These are phyloP conservation scores for Allygus modestus DNA, from an alignment of 2,888 invertebrate genomes.

Conservation along the genomic window DNA sequence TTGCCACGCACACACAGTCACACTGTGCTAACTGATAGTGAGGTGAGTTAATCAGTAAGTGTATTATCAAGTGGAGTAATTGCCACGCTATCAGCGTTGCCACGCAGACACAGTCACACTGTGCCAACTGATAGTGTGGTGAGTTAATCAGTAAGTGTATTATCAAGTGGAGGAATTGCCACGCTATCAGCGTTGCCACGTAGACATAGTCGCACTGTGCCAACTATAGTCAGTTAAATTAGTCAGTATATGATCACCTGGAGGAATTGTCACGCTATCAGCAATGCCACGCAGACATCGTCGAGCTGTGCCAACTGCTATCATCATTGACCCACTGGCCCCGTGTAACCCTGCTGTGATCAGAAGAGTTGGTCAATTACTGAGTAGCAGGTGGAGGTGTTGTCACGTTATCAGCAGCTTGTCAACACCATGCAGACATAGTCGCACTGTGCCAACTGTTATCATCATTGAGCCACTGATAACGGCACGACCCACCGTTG, in stretches of 20 bases:
- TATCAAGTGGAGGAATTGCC: neutral
- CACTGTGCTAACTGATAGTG: too few species aligned
- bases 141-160: neutral
- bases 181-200: neutral
- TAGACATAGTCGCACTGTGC: neutral
- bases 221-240: neutral
- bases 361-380: too few species aligned
- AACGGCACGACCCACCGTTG: slow-evolving; percentile 3
- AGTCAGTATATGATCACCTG: neutral
- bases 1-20: too few species aligned
- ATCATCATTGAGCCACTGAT: slow-evolving; percentile 23
- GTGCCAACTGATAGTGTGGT: neutral
- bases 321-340: neutral
- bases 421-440: slow-evolving; percentile 4
- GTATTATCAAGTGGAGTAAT: neutral
- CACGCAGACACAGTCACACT: neutral
- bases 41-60: neutral
- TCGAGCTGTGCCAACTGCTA: neutral
- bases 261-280: neutral
- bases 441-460: slow-evolving; percentile 13
- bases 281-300: neutral
- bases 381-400: neutral
- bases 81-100: neutral
- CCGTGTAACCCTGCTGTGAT: too few species aligned
- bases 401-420: neutral